Evolutionary conservation across 2,888 invertebrate genomes (phyloP).

Genomic region (Orchesella flavescens): DNA sequence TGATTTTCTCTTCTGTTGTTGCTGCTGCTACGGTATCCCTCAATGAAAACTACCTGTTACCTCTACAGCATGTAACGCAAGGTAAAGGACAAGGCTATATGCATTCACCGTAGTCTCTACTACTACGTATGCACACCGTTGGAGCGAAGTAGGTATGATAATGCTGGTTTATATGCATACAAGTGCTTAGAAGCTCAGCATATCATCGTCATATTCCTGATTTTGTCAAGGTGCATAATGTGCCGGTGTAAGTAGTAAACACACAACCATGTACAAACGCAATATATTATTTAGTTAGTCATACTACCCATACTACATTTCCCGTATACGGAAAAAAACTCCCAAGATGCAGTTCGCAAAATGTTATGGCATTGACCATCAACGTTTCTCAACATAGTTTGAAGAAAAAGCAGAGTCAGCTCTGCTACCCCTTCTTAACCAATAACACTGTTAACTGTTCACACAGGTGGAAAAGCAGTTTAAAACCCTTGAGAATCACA

Average conservation of each 20-base stretch:
- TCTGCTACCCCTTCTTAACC: slow-evolving; percentile 24
- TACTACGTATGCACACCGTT: not conserved
- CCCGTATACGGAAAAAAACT: slow-evolving; percentile 18
- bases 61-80: slow-evolving; percentile 35
- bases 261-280: not conserved
- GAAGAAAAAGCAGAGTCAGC: not conserved
- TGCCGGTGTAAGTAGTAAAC: not conserved
- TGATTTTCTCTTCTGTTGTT: slow-evolving; percentile 23
- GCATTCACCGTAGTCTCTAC: slow-evolving; percentile 43
- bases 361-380: slow-evolving; percentile 41
- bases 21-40: slow-evolving; percentile 45
- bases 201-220: slow-evolving; percentile 3
- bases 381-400: slow-evolving; percentile 10
- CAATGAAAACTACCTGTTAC: slow-evolving; percentile 33
- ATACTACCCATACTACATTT: not conserved
- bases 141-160: too few species aligned
- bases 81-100: slow-evolving; percentile 64
- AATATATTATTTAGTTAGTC: not conserved
- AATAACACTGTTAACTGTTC: slow-evolving; percentile 48
- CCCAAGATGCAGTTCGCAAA: slow-evolving; percentile 7
- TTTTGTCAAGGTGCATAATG: not conserved
- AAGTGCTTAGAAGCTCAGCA: not conserved
- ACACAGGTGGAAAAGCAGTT: slow-evolving; percentile 70
- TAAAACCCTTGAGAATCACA: slow-evolving; percentile 71
- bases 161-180: not conserved